Base-by-base conservation (phyloP, 2,113 vertebrate genomes). In the Python bivittatus region DNA sequence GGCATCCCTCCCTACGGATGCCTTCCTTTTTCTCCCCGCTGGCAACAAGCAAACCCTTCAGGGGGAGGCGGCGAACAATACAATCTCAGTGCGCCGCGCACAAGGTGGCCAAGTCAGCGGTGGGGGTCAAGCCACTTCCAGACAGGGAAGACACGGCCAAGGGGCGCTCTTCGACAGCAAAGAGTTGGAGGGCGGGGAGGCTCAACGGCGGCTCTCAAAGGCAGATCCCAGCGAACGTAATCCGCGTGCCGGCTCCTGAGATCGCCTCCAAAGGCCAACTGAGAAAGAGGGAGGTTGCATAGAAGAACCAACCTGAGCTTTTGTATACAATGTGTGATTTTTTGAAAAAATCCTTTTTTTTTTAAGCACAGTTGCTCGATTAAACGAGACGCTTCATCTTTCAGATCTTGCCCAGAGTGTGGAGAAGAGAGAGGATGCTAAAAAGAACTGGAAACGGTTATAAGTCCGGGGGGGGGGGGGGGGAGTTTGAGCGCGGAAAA, bases 1-100 rank as follows among this genome's bases (percentile, higher is more conserved):
- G 72, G 72, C 72, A 79, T 91, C 94, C 94, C 88, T 72, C 91
- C 88, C 86, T 17, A 29, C 1, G 57, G 23, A 72, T 48, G 23
- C 68, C 91, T 22, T 17, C 56, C 92, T 6, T 52, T 68, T 72
- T 29, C 61, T 9, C 54, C 44, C 52, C 61, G 64, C 91, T 33
- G 13, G 53, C 52, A 58, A 33, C 44, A 20, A 53, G 84, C 90
- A 20, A 29, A 23, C 17, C 84, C 56, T 23, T 48, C 88, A 8
- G 72, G n/a, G 57, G n/a, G 15, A 23, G 27, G 84, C 83, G 12
- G 4, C 48, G 25, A 68, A 68, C 88, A 86, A 90, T 56, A 25
- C 90, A 64, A 90, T 33, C 89, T 0, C 84, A 10, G 68, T 9
- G 4, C 42, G n/a, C 25, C 33, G 48, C 60, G 61, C 85, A 58